Evolutionary conservation across 2,888 invertebrate species (phyloP), one percentile per base, ranked within the genome.

Genomic region (Megaustenia siamemsis): DNA sequence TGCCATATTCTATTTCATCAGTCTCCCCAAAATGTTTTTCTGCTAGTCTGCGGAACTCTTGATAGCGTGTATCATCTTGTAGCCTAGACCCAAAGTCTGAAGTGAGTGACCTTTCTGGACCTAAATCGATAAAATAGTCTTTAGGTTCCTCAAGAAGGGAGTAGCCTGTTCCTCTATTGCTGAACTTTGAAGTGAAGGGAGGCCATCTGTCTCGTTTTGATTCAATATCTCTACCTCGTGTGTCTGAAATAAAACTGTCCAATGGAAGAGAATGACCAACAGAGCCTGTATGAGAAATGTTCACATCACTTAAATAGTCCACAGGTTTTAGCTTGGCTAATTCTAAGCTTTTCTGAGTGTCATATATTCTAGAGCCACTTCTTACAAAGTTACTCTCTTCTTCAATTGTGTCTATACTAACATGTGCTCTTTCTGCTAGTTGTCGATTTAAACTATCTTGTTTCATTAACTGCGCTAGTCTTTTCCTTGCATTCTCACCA

Each of bases 1-100:
- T 45, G 4, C 32, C 28, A 12, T 69, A 68, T 21, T 56, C 76
- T 15, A 32, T 3, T 32, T 18, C n/a, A 71, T 43, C 45, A 6
- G 21, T 18, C 28, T 68, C 68, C n/a, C 84, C 84, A 80, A 84
- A 84, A 75, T 84, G 84, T 49, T 73, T 79, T 6, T 73, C 53
- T 40, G 84, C 84, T 32, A 84, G 53, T 28, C 75, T 43, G 12
- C 69, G 40, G n/a, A 83, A 78, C 1, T 24, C 38, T 45, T 66
- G 43, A 40, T 66, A 71, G 5, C 53, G 80, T 32, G 73, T 43
- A 32, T 60, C 82, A 43, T 60, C 73, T 73, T 15, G 40, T 15
- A 82, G 18, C 35, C 73, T 71, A 18, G 45, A 32, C 43, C 45
- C 40, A 5, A 80, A 21, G 15, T 80, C 69, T 43, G 80, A 80